Base-by-base conservation (phyloP, 2,888 invertebrate species). In the Stenchaetothrips biformis region DNA sequence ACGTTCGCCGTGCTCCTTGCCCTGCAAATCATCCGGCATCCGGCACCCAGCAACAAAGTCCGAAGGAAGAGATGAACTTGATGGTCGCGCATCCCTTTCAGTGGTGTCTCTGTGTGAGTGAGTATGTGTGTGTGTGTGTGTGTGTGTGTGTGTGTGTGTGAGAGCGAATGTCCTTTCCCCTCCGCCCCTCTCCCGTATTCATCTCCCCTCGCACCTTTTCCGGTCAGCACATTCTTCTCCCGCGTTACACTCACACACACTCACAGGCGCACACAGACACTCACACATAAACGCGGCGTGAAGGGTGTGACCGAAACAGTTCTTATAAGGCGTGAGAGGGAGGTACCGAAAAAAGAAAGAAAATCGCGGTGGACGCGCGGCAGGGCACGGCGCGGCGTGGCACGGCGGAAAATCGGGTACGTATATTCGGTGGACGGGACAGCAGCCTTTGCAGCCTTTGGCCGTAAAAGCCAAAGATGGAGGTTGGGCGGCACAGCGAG, bases 381-480 rank as follows among this genome's bases (percentile, higher is more conserved):
- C 37, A 37, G 37, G 37, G 37, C 37, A 2, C 37, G 37, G 37
- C 37, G 4, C 37, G 37, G 37, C 37, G 37, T 37, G 37, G 37
- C 37, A 37, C n/a, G 67, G 67, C 67, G 67, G 67, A 74, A 74
- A 74, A 74, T 74, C 67, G 67, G 67, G 67, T 11, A 74, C 67
- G 67, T 74, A 74, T 74, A 74, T 74, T 74, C 25, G 67, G 67
- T 25, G 25, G 67, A 74, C 67, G 18, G 59, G 37, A 37, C 59
- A 59, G 59, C 59, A 74, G 67, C 21, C 67, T 21, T 11, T 74
- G 67, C 59, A 74, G 67, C 21, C 67, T 21, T 11, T 74, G 67
- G 67, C 67, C 67, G 67, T 74, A 74, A 74, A 74, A 74, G 67
- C 67, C 25, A n/a, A 74, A 74, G 67, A 74, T 74, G 67, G 67